Evolutionary conservation across 2,888 invertebrate species (phyloP).

Genomic region (Drosophila longiperda): DNA sequence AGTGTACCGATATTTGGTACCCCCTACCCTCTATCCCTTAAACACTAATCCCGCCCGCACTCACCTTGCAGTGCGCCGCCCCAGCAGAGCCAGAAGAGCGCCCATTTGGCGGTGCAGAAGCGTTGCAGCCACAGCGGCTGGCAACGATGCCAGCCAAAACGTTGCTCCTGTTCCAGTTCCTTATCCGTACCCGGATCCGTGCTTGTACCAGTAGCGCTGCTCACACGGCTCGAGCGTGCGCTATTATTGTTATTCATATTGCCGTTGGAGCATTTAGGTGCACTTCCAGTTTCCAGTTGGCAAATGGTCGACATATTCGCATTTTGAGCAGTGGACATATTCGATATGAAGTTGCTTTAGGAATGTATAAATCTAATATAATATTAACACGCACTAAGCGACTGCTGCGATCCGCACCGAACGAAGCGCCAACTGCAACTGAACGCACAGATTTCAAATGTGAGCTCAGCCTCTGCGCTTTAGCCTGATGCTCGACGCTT

Average conservation of each 20-base stretch:
- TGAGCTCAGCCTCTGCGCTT: slow-evolving; percentile 46
- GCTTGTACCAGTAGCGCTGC: slow-evolving; percentile 45
- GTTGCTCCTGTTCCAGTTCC: slow-evolving; percentile 38
- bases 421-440: slow-evolving; percentile 69
- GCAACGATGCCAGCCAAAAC: slow-evolving; percentile 89
- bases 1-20: slow-evolving; percentile 11
- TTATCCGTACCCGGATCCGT: slow-evolving; percentile 11
- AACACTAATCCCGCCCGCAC: background rate
- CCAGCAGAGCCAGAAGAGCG: slow-evolving; percentile 92
- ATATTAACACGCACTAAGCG: slow-evolving; percentile 10
- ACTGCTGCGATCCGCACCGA: slow-evolving; percentile 66
- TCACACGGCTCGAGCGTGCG: slow-evolving; percentile 64
- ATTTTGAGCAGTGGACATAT: slow-evolving; percentile 42
- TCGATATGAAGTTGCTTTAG: background rate
- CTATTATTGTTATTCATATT: slow-evolving; percentile 79
- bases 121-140: slow-evolving; percentile 88
- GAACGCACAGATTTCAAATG: slow-evolving; percentile 64
- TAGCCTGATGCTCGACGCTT: slow-evolving; percentile 40
- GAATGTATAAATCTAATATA: too few relatives aligned
- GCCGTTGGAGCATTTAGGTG: slow-evolving; percentile 51
- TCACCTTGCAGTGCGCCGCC: slow-evolving; percentile 92
- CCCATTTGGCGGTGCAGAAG: slow-evolving; percentile 91
- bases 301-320: slow-evolving; percentile 30
- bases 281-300: slow-evolving; percentile 26
- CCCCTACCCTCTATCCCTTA: background rate